Base-by-base conservation (phyloP, 2,888 invertebrate species). In the Yponomeuta sedellus region DNA sequence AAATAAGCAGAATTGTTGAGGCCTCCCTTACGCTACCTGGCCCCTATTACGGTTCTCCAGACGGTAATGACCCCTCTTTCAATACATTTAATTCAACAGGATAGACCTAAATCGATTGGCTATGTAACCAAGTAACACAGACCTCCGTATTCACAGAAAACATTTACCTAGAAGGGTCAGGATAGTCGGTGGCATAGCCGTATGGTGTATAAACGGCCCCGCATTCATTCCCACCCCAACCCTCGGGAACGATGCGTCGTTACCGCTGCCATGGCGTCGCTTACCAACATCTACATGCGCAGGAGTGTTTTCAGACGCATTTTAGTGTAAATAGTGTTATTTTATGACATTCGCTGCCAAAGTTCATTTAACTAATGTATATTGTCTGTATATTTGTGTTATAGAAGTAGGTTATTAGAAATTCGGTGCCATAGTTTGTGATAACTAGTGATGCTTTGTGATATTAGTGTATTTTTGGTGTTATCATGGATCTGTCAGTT, bases 401-500 rank as follows among this genome's bases (percentile, higher is more conserved):
- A 34, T 34, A 34, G 6, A 34, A 8, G 8, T 34, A 57, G 12
- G 44, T 52, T 16, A 12, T 52, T 16, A 5, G 12, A 52, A 52
- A 52, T 52, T 52, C 44, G 16, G 20, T 44, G 39, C 19, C 44
- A 44, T 44, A 19, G 70, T 69, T 66, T 67, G 61, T 69, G 65
- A 39, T 39, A 61, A 66, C 39, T 64, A 73, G 44, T 44, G 44
- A 44, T 44, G 10, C 44, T 44, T 44, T 12, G 44, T 44, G 44
- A 52, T 52, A 52, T 52, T 52, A 52, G 44, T 52, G 44, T 52
- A 5, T 69, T 65, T 72, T 70, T 69, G 69, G 67, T 69, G 71
- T 71, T 70, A 64, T 73, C 70, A 89, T 89, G 89, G 89, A 89
- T 88, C 79, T 89, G 34, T 84, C 88, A 19, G 72, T 88, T 72